Conservation (phyloP, 1,140 invertebrate genomes). For the Fopius arisanus region DNA sequence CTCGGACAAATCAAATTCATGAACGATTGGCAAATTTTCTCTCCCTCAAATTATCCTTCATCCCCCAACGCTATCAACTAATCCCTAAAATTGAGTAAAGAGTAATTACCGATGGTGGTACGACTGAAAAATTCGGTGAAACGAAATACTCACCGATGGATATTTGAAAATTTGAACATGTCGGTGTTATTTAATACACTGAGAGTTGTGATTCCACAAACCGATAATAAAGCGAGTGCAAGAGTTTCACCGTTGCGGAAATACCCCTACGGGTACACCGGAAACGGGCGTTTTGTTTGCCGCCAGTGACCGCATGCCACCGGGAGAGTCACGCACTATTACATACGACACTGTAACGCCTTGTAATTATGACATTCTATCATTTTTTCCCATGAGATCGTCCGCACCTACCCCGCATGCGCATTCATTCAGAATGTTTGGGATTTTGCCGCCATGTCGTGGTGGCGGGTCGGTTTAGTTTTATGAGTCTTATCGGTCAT, state of each 20-base stretch:
- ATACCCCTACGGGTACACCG: slow-evolving; percentile 8
- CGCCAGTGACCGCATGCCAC: slow-evolving; percentile 22
- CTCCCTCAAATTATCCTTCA: too few relatives aligned
- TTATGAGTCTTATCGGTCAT: too few relatives aligned
- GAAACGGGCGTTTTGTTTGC: slow-evolving; percentile 28
- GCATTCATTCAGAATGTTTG: too few relatives aligned
- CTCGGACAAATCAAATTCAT: too few relatives aligned
- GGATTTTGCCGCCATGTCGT: too few relatives aligned
- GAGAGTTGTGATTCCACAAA: neutral
- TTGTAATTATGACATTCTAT: slow-evolving; percentile 20
- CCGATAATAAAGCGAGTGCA: slow-evolving; percentile 23
- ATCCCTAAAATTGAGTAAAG: neutral
- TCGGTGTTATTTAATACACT: neutral
- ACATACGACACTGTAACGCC: slow-evolving; percentile 16
- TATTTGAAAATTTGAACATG: neutral
- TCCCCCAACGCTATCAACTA: too few relatives aligned
- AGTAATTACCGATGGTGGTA: neutral
- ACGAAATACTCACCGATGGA: neutral
- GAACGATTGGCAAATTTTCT: too few relatives aligned
- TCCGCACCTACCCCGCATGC: too few relatives aligned
- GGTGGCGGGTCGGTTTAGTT: too few relatives aligned
- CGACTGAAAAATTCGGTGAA: neutral
- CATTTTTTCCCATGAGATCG: neutral
- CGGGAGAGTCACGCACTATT: slow-evolving; percentile 30
- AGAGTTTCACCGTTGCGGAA: slow-evolving; percentile 22